phyloP scores from a whole-genome alignment of 2,113 vertebrate genomes.

The Oxyruncus cristatus region DNA sequence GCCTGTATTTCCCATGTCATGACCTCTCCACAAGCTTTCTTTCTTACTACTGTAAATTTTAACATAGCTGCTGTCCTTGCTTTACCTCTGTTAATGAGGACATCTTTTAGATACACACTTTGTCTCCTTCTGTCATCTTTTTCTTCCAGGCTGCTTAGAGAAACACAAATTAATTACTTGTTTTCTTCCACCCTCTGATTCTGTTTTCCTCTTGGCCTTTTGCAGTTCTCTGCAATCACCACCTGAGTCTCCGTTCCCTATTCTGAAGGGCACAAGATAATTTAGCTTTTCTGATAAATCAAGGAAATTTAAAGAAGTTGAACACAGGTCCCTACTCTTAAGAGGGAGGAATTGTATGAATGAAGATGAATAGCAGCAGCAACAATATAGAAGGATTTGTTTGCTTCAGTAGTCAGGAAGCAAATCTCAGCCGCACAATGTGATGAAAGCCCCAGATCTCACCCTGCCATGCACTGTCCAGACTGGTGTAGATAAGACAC shows the following conservation, averaged over 20 bases:
- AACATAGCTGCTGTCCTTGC: neutral
- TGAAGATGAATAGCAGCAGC: neutral
- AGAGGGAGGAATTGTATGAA: neutral
- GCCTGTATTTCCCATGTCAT: neutral
- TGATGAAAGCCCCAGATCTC: neutral
- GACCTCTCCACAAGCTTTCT: neutral
- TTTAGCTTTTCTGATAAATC: neutral
- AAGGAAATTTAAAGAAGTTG: neutral
- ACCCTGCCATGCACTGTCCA: neutral
- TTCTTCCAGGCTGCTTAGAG: neutral
- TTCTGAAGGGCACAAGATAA: neutral
- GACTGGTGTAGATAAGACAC: neutral
- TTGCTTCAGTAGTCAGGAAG: neutral
- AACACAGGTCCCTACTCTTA: neutral
- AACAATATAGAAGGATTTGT: neutral
- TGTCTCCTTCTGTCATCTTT: neutral
- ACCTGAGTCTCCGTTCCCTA: neutral
- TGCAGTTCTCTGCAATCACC: neutral
- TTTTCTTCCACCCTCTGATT: neutral
- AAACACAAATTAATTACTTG: neutral
- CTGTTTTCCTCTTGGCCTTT: neutral
- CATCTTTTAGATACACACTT: neutral
- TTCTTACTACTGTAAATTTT: neutral
- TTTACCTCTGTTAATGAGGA: neutral
- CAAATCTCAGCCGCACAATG: neutral